Base-by-base conservation (phyloP, 2,888 invertebrate genomes). In the Tryphoninae sp. region DNA sequence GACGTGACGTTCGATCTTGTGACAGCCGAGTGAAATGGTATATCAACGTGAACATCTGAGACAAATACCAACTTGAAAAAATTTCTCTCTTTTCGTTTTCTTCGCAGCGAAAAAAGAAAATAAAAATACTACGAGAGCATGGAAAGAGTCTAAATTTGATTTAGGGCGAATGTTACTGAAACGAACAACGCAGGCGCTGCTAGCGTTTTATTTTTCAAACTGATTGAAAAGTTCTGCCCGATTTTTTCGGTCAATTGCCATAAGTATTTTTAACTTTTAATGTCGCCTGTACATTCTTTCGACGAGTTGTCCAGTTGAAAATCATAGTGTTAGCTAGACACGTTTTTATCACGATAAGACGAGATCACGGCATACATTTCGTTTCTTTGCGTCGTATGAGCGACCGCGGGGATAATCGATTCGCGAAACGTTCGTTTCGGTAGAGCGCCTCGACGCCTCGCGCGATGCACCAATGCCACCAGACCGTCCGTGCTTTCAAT, bases 401-500 rank as follows among this genome's bases (percentile, higher is more conserved):
- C 26, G 74, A 33, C 76, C 26, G 67, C 83, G 80, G 72, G 73
- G 82, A 85, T 85, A 85, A 85, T 85, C 84, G 85, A 85, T 85
- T 85, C 75, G 82, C 78, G 80, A 81, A 84, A 76, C 83, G 72
- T 62, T 69, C 85, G 85, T 84, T 78, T 76, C 82, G 83, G 78
- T 78, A 75, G 80, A 81, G 72, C 80, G 72, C 65, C 81, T 77
- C 81, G 82, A 83, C 84, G 85, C 82, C 75, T 77, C 68, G 83
- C 74, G 84, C 76, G 78, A 85, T 79, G 84, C 84, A 84, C 82
- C 84, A 76, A 86, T 84, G 83, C 84, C 82, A 81, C 81, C 83
- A 84, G 84, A 86, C 83, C 82, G 82, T 81, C 83, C 82, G 85
- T 85, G 85, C 86, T 84, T 85, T 85, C 84, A 86, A 86, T 86